Evolutionary conservation across 2,797 vertebrate genomes (phyloP), one percentile per base, ranked within the genome.

Genomic region (Amblyopsis hoosieri): DNA sequence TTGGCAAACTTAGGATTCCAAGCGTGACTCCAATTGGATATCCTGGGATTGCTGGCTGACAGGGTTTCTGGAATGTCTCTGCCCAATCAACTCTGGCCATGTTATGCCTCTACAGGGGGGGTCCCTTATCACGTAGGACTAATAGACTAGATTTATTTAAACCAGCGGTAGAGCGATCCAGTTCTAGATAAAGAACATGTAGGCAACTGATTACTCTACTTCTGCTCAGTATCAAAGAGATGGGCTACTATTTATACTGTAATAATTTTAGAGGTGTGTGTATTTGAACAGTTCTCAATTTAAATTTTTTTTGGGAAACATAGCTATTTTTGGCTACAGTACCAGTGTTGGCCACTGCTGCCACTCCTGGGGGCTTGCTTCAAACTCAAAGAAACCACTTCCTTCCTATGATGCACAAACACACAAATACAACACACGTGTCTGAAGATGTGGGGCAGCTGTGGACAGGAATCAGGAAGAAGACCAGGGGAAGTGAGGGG

Each of bases 391-490:
- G 81, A 87, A 76, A 42, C 37, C 56, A 64, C 76, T 84, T 86
- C 82, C 80, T 70, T 70, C 64, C 69, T 11, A 0, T 68, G 66
- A 56, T 61, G 61, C 0, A 42, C 37, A 54, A 57, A 49, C 14
- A 55, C 54, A 37, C 15, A 67, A 10, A 48, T n/a, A 60, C 42
- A 46, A 23, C 17, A 54, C 33, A 54, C 42, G 47, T 17, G 23
- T 45, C 70, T 79, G 62, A 57, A 80, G 50, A 80, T 63, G 63
- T 70, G 45, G 72, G 63, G 74, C 84, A 88, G 87, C 90, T 87
- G 85, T 74, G 80, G 65, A 75, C 74, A 71, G 52, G 86, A 85
- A 85, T 66, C 82, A 81, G 85, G 82, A 87, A 87, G 76, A 75
- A 55, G 54, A 67, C 66, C 84, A 84, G 74, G 86, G 81, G 89